Evolutionary conservation across 1,140 invertebrate genomes (phyloP).

Genomic region (Pogonognathellus flavescens): DNA sequence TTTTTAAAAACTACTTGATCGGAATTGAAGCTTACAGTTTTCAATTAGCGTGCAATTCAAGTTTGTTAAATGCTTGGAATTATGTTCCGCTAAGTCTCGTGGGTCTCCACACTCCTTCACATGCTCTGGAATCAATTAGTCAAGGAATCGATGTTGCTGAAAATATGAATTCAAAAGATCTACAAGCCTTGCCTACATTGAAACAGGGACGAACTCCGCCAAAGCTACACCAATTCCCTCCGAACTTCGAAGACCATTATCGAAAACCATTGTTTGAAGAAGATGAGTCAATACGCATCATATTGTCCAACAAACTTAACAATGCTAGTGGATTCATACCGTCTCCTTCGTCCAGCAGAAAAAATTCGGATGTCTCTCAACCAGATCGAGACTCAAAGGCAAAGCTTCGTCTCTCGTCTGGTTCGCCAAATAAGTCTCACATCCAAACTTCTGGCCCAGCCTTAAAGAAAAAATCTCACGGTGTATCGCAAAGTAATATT

Average conservation of each 20-base stretch:
- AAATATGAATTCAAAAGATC: constrained; percentile 71
- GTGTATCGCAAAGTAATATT: not conserved
- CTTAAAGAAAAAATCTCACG: not conserved
- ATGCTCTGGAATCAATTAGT: constrained; percentile 77
- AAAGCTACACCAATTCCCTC: not conserved
- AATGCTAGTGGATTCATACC: not conserved
- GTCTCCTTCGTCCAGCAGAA: constrained; percentile 32
- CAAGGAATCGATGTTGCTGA: constrained; percentile 78
- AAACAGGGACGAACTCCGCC: constrained; percentile 64
- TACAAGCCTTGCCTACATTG: constrained; percentile 67
- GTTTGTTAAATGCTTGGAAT: constrained; percentile 90
- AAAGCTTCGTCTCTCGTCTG: not conserved
- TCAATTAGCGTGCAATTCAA: constrained; percentile 87
- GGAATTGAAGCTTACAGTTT: constrained; percentile 84
- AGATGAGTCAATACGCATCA: constrained; percentile 68
- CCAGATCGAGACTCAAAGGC: not conserved
- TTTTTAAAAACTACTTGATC: constrained; percentile 81
- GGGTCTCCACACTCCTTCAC: constrained; percentile 84
- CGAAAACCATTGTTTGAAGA: constrained; percentile 68
- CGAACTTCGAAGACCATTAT: constrained; percentile 32
- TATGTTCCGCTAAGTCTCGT: constrained; percentile 85
- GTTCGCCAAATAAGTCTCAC: not conserved
- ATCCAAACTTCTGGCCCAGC: not conserved
- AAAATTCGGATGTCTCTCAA: constrained; percentile 3
- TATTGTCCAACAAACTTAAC: constrained; percentile 53